phyloP scores from a whole-genome alignment of 2,797 vertebrate genomes.

The Menidia menidia region DNA sequence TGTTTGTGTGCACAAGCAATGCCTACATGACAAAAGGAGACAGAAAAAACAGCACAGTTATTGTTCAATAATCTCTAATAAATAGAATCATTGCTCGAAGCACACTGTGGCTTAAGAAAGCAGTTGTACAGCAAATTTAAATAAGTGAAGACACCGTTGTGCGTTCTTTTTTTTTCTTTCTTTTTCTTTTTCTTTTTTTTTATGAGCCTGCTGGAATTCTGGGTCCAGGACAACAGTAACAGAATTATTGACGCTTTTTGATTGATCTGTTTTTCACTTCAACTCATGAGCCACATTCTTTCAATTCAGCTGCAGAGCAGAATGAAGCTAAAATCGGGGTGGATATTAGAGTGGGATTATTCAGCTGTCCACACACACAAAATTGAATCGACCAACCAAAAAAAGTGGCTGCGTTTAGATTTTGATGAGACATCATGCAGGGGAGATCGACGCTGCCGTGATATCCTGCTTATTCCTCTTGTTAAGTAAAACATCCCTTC shows the following conservation, averaged over 20 bases:
- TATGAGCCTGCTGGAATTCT: not conserved
- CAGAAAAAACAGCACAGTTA: not conserved
- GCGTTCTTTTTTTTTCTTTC: not conserved
- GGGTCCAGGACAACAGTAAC: conserved; percentile 26
- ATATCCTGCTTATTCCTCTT: conserved; percentile 11
- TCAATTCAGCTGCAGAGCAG: conserved; percentile 7
- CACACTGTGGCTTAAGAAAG: conserved; percentile 6
- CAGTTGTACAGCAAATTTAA: conserved; percentile 13
- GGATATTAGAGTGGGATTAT: not conserved
- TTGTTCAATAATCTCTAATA: conserved; percentile 27
- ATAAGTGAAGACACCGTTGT: conserved; percentile 23
- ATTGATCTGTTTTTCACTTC: conserved; percentile 36
- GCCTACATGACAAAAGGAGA: conserved; percentile 1
- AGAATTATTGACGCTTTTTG: conserved; percentile 49
- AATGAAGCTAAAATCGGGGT: not conserved
- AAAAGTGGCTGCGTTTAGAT: not conserved
- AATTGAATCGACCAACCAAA: not conserved
- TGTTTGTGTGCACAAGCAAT: no score
- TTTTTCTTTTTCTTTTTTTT: no score
- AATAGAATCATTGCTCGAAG: conserved; percentile 10
- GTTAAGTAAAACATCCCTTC: conserved; percentile 11
- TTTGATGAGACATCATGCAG: not conserved
- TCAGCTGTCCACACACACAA: not conserved
- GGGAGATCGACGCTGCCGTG: not conserved
- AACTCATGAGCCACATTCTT: conserved; percentile 45